phyloP scores from a whole-genome alignment of 2,797 vertebrate species.

The Pseudochromis fuscus region DNA sequence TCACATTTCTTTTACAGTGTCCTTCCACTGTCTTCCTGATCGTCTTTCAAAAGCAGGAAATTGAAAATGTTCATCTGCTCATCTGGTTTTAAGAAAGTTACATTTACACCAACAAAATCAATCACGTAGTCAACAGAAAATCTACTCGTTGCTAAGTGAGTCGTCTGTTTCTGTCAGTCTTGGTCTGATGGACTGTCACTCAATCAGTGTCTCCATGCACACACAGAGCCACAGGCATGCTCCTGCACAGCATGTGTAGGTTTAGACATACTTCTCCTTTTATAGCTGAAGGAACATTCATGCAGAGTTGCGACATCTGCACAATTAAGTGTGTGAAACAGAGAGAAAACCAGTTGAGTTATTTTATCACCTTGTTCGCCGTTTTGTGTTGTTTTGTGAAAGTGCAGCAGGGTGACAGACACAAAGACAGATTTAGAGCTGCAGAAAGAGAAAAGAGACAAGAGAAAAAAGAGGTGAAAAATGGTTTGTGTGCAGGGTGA shows the following conservation, averaged over 20 bases:
- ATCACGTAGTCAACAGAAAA: conserved; percentile 22
- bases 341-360: neutral
- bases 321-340: neutral
- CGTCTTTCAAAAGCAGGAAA: neutral
- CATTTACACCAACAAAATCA: conserved; percentile 30
- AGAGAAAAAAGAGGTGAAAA: conserved; percentile 28
- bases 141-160: conserved; percentile 24
- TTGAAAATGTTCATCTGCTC: conserved; percentile 8
- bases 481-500: conserved; percentile 31
- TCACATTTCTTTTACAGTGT: neutral
- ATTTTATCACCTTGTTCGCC: neutral
- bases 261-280: neutral
- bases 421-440: conserved; percentile 18
- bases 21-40: neutral
- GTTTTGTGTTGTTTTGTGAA: neutral
- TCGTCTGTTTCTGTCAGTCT: conserved; percentile 41
- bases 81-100: neutral
- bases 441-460: conserved; percentile 3
- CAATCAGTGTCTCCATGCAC: neutral
- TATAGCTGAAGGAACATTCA: conserved; percentile 17
- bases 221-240: neutral
- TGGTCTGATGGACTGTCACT: conserved; percentile 22
- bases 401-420: conserved; percentile 15
- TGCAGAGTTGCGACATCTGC: conserved; percentile 27
- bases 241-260: neutral